Conservation (phyloP, 2,797 vertebrate genomes). For the Eupleurogrammus muticus region DNA sequence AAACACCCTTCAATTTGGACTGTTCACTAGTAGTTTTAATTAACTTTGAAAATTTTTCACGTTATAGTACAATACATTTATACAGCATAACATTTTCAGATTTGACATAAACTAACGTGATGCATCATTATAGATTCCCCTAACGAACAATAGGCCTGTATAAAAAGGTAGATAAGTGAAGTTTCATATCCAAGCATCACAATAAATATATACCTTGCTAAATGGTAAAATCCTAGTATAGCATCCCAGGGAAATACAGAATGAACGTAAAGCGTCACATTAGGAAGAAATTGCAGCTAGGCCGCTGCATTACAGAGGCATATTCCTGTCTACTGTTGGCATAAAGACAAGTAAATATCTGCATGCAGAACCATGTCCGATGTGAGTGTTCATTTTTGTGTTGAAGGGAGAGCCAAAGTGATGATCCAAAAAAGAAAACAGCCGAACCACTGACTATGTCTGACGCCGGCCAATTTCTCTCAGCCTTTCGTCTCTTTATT, state of each 20-base stretch:
- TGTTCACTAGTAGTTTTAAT: no score
- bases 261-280: constrained; percentile 45
- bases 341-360: constrained; percentile 63
- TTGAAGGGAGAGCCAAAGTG: constrained; percentile 62
- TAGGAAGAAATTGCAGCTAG: constrained; percentile 35
- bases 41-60: no score
- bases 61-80: no score
- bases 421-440: constrained; percentile 68
- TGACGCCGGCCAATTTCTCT: constrained; percentile 66
- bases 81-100: no score
- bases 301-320: constrained; percentile 52
- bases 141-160: no score
- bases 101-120: no score
- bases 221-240: background rate
- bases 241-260: constrained; percentile 33
- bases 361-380: constrained; percentile 59
- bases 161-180: no score
- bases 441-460: constrained; percentile 59
- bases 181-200: no score
- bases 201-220: no score
- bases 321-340: constrained; percentile 58
- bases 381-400: constrained; percentile 63
- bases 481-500: constrained; percentile 68
- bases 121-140: no score
- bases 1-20: no score